phyloP scores from a whole-genome alignment of 2,113 vertebrate genomes.

The Upupa epops region DNA sequence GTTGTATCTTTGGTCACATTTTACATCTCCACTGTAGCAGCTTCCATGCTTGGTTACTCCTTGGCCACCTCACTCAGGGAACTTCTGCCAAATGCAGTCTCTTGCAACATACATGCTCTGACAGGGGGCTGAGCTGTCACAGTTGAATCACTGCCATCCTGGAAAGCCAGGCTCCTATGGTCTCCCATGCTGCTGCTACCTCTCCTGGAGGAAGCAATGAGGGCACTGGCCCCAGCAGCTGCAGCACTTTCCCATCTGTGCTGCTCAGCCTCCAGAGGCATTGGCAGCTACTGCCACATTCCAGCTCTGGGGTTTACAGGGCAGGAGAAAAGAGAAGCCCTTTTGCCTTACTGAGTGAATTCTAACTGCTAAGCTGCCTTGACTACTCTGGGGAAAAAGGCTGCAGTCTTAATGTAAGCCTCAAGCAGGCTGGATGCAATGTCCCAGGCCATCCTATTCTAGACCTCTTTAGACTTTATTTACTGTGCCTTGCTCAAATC shows the following conservation, averaged over 20 bases:
- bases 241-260: not conserved
- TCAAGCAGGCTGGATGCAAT: not conserved
- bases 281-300: not conserved
- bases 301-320: not conserved
- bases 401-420: not conserved
- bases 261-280: not conserved
- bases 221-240: not conserved
- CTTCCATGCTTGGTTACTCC: not conserved
- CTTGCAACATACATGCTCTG: not conserved
- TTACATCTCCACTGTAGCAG: not conserved
- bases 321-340: not conserved
- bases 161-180: not conserved
- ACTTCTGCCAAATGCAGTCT: not conserved
- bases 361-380: not conserved
- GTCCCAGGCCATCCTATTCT: not conserved
- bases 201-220: rapidly evolving
- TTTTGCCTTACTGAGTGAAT: not conserved
- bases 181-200: not conserved
- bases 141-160: not conserved
- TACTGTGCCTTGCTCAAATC: not conserved
- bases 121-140: not conserved
- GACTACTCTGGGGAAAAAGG: not conserved
- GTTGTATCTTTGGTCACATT: not conserved
- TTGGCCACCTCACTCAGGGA: constrained; percentile 2
- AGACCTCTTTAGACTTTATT: not conserved